A percentile compares a stretch with the other conserved stretches of the same genome.
These are phyloP conservation scores for Oostethus manadensis DNA, from an alignment of 2,113 vertebrate genomes.

Conservation along the genomic window DNA sequence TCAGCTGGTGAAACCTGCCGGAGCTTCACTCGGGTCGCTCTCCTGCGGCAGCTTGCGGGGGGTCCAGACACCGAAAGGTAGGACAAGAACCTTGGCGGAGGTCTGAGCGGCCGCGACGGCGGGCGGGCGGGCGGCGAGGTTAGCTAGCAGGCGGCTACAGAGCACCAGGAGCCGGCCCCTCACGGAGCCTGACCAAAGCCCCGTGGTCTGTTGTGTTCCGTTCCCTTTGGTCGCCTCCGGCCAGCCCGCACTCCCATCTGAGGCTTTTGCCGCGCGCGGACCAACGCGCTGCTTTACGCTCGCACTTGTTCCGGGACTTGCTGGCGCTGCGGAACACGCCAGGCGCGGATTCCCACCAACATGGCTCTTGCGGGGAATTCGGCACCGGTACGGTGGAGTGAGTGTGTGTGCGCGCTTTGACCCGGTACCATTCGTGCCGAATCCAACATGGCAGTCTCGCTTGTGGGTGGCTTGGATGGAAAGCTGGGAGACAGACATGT, in stretches of 20 bases:
- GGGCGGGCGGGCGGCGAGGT: slow-evolving; percentile 1
- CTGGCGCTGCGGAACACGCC: rapidly evolving
- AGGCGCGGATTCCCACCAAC: rapidly evolving
- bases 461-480: no score
- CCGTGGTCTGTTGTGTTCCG: no score
- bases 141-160: slow-evolving; percentile 44
- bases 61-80: no score
- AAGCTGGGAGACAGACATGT: no score
- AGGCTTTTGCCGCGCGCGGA: no score
- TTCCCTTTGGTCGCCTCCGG: neutral
- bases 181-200: no score
- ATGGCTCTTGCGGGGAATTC: neutral
- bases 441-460: rapidly evolving
- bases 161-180: slow-evolving; percentile 9
- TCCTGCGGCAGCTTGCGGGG: no score
- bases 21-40: no score
- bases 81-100: no score
- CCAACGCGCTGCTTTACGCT: neutral
- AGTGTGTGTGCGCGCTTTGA: no score
- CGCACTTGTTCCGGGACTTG: no score
- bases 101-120: neutral
- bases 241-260: slow-evolving; percentile 23
- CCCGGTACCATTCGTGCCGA: slow-evolving; percentile 1
- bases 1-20: slow-evolving; percentile 14
- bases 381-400: neutral